Evolutionary conservation across 1,140 invertebrate genomes (phyloP).

Genomic region (Asbolus verrucosus): DNA sequence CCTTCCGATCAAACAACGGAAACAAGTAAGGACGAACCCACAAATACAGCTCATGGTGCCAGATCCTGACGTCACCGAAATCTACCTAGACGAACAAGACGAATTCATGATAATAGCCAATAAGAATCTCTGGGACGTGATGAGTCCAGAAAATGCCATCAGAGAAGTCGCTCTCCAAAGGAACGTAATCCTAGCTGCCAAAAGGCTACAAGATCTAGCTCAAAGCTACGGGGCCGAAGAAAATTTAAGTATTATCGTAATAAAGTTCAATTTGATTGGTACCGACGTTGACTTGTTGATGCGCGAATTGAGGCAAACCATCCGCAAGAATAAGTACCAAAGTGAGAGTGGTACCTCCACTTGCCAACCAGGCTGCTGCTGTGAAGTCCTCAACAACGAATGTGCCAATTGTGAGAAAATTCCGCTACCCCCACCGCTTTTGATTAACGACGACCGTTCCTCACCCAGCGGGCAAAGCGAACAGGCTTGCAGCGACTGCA

Average conservation of each 20-base stretch:
- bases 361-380: conserved; percentile 74
- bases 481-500: conserved; percentile 72
- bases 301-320: conserved; percentile 79
- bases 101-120: conserved; percentile 86
- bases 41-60: conserved; percentile 76
- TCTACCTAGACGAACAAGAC: conserved; percentile 81
- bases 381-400: conserved; percentile 70
- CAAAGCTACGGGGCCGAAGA: conserved; percentile 86
- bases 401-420: conserved; percentile 70
- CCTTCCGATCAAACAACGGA: conserved; percentile 69
- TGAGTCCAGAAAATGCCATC: conserved; percentile 80
- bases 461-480: conserved; percentile 88
- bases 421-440: conserved; percentile 63
- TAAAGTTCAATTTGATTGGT: conserved; percentile 74
- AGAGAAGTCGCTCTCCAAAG: conserved; percentile 80
- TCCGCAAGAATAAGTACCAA: conserved; percentile 69
- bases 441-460: conserved; percentile 73
- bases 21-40: conserved; percentile 73
- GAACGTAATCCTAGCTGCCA: conserved; percentile 82
- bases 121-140: conserved; percentile 81
- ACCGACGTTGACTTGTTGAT: conserved; percentile 81
- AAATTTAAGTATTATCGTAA: conserved; percentile 82
- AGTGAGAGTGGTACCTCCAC: conserved; percentile 64
- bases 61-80: conserved; percentile 81
- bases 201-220: conserved; percentile 82